Conservation (phyloP, 1,140 invertebrate species). For the Penaeus chinensis region DNA sequence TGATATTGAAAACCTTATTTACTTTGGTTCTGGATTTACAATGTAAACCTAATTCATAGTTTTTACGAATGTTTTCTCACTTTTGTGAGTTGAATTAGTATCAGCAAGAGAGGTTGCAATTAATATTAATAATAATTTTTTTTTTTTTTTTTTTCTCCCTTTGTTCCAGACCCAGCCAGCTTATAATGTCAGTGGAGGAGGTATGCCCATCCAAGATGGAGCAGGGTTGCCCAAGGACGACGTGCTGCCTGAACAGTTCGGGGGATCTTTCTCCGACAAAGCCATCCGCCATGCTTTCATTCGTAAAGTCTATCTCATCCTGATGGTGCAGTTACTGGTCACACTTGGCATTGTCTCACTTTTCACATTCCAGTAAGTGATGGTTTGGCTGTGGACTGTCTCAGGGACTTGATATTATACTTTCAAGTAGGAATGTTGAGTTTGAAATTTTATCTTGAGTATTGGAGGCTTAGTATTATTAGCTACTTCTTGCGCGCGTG, state of each 20-base stretch:
- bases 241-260: slow-evolving; percentile 48
- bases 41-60: too few relatives aligned
- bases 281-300: slow-evolving; percentile 67
- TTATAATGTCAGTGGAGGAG: slow-evolving; percentile 55
- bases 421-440: too few relatives aligned
- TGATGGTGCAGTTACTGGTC: slow-evolving; percentile 69
- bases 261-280: slow-evolving; percentile 58
- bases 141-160: background rate
- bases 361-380: slow-evolving; percentile 69
- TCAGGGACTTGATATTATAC: too few relatives aligned
- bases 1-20: too few relatives aligned
- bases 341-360: slow-evolving; percentile 69
- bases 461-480: too few relatives aligned
- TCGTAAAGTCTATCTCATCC: slow-evolving; percentile 71
- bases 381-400: background rate
- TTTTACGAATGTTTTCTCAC: too few relatives aligned
- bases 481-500: too few relatives aligned
- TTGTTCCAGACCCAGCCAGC: slow-evolving; percentile 49
- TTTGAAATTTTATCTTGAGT: too few relatives aligned
- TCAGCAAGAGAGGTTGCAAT: background rate
- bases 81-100: too few relatives aligned
- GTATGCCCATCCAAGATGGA: slow-evolving; percentile 43
- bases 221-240: slow-evolving; percentile 48
- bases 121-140: background rate
- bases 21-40: too few relatives aligned